phyloP scores from a whole-genome alignment of 1,140 invertebrate genomes.

The Pachypeltis micranthus region DNA sequence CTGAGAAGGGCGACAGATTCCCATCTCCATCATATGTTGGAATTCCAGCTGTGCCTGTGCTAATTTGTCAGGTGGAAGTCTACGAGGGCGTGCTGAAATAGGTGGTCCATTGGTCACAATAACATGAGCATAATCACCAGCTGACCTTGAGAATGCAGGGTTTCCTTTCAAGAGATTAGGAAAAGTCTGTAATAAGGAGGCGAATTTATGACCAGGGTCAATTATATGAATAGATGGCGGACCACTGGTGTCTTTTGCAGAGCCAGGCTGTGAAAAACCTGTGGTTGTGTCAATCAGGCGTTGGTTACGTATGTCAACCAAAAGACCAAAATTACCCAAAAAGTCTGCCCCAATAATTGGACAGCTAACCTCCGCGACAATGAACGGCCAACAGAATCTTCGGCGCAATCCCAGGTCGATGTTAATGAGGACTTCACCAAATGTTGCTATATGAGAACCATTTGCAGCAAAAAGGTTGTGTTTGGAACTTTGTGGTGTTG shows the following conservation, averaged over 20 bases:
- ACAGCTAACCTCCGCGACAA: background rate
- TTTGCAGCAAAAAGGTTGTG: constrained; percentile 24
- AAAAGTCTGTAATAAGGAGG: background rate
- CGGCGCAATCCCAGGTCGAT: constrained; percentile 25
- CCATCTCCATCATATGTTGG: constrained; percentile 28
- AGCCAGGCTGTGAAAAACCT: background rate
- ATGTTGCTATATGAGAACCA: constrained; percentile 29
- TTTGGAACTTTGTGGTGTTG: background rate
- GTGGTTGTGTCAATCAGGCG: background rate
- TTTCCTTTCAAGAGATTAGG: background rate
- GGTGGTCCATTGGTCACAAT: constrained; percentile 33
- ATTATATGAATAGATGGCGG: background rate
- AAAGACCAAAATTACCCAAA: background rate
- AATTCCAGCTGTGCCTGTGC: constrained; percentile 25
- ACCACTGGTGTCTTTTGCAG: background rate
- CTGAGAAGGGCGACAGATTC: constrained; percentile 28
- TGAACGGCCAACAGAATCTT: background rate
- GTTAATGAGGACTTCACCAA: constrained; percentile 29
- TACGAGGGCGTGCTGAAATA: constrained; percentile 29
- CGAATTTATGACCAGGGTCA: background rate
- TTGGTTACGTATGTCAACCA: background rate
- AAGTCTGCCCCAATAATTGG: background rate
- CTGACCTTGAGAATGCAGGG: background rate
- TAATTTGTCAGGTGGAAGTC: no score
- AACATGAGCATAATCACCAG: background rate